phyloP scores from a whole-genome alignment of 2,113 vertebrate species.

The Hymenochirus boettgeri region DNA sequence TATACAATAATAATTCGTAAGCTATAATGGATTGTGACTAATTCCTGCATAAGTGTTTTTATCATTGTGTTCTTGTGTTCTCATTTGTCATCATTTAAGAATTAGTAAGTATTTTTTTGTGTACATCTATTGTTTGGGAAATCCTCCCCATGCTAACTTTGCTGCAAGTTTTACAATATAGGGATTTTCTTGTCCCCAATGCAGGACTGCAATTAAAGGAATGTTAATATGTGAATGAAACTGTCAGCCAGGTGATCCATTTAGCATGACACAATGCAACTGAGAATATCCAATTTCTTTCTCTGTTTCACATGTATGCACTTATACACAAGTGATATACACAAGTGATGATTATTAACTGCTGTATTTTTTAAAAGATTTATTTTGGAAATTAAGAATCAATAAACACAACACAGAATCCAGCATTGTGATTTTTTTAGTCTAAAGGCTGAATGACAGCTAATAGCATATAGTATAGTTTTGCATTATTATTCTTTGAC shows the following conservation, averaged over 20 bases:
- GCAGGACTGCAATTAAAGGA: constrained; percentile 55
- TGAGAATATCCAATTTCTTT: constrained; percentile 39
- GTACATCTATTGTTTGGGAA: constrained; percentile 55
- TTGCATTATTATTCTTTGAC: too few relatives aligned
- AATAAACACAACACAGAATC: too few relatives aligned
- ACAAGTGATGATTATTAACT: constrained; percentile 4
- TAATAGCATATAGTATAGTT: too few relatives aligned
- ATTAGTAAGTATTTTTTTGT: constrained; percentile 54
- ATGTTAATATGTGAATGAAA: constrained; percentile 61
- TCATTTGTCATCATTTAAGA: constrained; percentile 51
- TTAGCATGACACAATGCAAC: constrained; percentile 47
- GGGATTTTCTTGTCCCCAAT: constrained; percentile 61
- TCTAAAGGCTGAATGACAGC: too few relatives aligned
- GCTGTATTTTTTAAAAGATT: too few relatives aligned
- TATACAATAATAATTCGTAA: too few relatives aligned
- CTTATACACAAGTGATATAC: too few relatives aligned
- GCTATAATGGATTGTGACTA: too few relatives aligned
- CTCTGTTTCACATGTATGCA: neutral
- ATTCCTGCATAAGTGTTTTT: too few relatives aligned
- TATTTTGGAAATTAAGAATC: too few relatives aligned
- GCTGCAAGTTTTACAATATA: constrained; percentile 58
- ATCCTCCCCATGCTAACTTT: constrained; percentile 50
- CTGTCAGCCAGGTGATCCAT: constrained; percentile 53
- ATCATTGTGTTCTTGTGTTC: constrained; percentile 55
- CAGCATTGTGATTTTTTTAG: too few relatives aligned